A percentile compares a stretch with the other conserved stretches of the same genome.
Evolutionary conservation across 2,888 invertebrate species (phyloP).

Genomic region (Philereme vetulata): DNA sequence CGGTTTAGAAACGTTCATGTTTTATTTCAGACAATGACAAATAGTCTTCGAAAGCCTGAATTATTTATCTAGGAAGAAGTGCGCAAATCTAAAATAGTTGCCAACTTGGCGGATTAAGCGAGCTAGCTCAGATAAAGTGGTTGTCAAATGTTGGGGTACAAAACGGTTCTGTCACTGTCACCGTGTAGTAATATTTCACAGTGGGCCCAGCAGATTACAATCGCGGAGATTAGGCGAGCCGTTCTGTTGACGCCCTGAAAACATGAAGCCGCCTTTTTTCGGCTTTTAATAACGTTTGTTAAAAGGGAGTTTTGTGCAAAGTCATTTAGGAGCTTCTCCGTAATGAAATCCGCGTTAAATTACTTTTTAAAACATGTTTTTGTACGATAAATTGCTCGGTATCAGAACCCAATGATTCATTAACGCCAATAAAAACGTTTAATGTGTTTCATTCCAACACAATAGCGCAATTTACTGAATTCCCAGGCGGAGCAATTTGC

Average conservation of each 20-base stretch:
- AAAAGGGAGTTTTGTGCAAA: conserved; percentile 25
- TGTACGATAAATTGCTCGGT: conserved; percentile 6
- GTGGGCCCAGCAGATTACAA: conserved; percentile 37
- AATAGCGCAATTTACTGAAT: conserved; percentile 32
- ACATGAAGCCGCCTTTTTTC: conserved; percentile 39
- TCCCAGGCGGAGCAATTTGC: conserved; percentile 30
- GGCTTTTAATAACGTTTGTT: conserved; percentile 34
- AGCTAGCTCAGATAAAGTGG: conserved; percentile 36
- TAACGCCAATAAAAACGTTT: conserved; percentile 16
- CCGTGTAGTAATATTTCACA: conserved; percentile 44
- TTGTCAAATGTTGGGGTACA: conserved; percentile 41
- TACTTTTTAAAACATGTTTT: conserved; percentile 12
- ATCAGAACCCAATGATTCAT: conserved; percentile 15
- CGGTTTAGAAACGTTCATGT: background rate
- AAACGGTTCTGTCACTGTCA: conserved; percentile 44
- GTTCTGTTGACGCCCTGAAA: conserved; percentile 43
- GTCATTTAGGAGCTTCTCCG: conserved; percentile 22
- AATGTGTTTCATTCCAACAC: conserved; percentile 15
- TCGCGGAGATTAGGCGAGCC: conserved; percentile 42
- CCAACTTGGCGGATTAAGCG: conserved; percentile 35
- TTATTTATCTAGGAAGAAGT: conserved; percentile 15
- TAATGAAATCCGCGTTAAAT: conserved; percentile 19
- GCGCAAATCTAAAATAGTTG: too few relatives aligned
- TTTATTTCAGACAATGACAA: conserved; percentile 8
- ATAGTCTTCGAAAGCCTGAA: conserved; percentile 10